Evolutionary conservation across 1,140 invertebrate species (phyloP).

Genomic region (Planococcus citri): DNA sequence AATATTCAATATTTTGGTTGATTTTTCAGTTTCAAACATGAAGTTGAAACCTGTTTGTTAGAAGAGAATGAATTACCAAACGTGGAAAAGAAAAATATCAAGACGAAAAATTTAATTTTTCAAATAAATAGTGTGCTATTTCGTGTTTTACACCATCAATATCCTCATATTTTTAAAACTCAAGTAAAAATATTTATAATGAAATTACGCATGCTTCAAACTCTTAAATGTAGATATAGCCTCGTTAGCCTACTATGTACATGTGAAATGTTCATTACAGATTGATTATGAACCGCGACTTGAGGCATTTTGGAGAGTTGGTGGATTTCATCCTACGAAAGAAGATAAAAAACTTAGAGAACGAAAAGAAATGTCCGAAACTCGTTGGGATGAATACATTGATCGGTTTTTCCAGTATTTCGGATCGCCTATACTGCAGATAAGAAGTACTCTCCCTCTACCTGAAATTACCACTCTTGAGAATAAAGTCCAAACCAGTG

Average conservation of each 20-base stretch:
- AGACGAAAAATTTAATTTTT: constrained; percentile 41
- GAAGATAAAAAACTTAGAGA: constrained; percentile 25
- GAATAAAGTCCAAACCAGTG: not conserved
- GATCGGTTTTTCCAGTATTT: constrained; percentile 53
- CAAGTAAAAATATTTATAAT: constrained; percentile 36
- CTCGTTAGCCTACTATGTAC: not conserved
- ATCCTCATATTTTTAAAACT: constrained; percentile 46
- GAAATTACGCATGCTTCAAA: constrained; percentile 21
- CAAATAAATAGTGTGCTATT: constrained; percentile 55
- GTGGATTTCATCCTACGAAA: constrained; percentile 47
- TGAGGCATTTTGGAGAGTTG: constrained; percentile 67
- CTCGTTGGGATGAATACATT: constrained; percentile 39
- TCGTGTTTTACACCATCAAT: constrained; percentile 41
- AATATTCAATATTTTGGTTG: not conserved
- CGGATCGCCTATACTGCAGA: constrained; percentile 46
- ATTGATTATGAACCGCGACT: constrained; percentile 56
- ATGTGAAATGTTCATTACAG: constrained; percentile 33
- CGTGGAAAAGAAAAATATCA: constrained; percentile 35
- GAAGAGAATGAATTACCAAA: constrained; percentile 30
- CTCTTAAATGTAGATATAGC: not conserved
- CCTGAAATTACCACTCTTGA: not conserved
- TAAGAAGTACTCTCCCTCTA: constrained; percentile 50
- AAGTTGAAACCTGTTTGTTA: constrained; percentile 23
- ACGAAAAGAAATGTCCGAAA: constrained; percentile 33
- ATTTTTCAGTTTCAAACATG: constrained; percentile 1